Conservation (phyloP, 2,888 invertebrate species). For the Leptinotarsa haldemani region DNA sequence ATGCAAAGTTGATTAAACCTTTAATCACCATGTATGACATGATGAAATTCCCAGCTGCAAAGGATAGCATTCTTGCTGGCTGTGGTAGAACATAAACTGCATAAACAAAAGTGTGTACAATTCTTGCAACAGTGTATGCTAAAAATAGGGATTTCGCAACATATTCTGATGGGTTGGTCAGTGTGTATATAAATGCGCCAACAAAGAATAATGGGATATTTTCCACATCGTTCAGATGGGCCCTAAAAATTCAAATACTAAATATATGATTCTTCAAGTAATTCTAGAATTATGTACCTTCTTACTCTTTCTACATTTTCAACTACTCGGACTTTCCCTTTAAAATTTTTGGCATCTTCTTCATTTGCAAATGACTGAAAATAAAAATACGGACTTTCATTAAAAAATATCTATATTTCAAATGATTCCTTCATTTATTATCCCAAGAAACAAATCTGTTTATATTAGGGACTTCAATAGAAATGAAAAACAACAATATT, state of each 20-base stretch:
- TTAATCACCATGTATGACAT: conserved; percentile 55
- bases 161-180: conserved; percentile 68
- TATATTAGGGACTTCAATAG: neutral
- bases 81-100: conserved; percentile 1
- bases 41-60: neutral
- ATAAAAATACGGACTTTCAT: conserved; percentile 9
- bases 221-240: conserved; percentile 77
- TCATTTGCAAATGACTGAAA: conserved; percentile 67
- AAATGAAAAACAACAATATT: no score
- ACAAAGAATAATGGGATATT: conserved; percentile 75
- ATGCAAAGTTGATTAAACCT: conserved; percentile 44
- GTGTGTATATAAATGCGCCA: conserved; percentile 70
- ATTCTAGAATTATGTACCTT: conserved; percentile 54
- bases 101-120: conserved; percentile 8
- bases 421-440: neutral
- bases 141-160: conserved; percentile 63
- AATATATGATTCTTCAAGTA: conserved; percentile 28
- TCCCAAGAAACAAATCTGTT: neutral
- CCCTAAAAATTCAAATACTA: conserved; percentile 51
- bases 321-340: conserved; percentile 56
- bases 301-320: conserved; percentile 67
- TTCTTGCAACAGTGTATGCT: conserved; percentile 40
- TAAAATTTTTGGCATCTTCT: conserved; percentile 63
- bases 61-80: neutral
- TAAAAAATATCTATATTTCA: neutral